Percentiles rank a stretch among this genome's conserved stretches.
Evolutionary conservation across 1,140 invertebrate species (phyloP).

Genomic region (Drosophila arizonae): DNA sequence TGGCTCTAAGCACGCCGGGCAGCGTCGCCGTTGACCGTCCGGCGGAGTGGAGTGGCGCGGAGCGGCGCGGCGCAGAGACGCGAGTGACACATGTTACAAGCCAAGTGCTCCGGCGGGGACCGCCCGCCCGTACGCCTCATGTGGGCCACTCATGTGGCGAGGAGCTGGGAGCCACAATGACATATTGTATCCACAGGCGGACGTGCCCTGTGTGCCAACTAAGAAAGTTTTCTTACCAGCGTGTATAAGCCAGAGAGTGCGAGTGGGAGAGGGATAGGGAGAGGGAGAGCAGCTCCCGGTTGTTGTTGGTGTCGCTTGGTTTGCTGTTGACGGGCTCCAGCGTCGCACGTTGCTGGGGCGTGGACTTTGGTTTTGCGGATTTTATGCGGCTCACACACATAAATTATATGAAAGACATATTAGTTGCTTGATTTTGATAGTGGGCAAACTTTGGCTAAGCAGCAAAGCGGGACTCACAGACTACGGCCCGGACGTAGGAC

Average conservation of each 20-base stretch:
- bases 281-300: background rate
- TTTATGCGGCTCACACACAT: conserved; percentile 52
- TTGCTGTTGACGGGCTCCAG: conserved; percentile 50
- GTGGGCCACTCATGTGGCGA: conserved; percentile 12
- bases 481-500: no score
- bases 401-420: conserved; percentile 57
- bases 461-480: conserved; percentile 6
- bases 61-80: conserved; percentile 9
- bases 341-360: conserved; percentile 31
- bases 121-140: background rate
- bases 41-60: conserved; percentile 1
- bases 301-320: conserved; percentile 42
- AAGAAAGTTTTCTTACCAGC: conserved; percentile 53
- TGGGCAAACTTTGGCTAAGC: conserved; percentile 48
- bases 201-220: conserved; percentile 65
- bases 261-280: background rate
- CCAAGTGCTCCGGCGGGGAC: conserved; percentile 32
- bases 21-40: conserved; percentile 1
- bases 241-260: background rate
- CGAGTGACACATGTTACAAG: conserved; percentile 49
- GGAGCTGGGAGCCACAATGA: conserved; percentile 56
- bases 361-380: conserved; percentile 33
- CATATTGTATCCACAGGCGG: conserved; percentile 77
- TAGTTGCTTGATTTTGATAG: conserved; percentile 53
- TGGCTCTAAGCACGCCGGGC: no score